phyloP scores from a whole-genome alignment of 2,113 vertebrate genomes.

The Zonotrichia leucophrys region DNA sequence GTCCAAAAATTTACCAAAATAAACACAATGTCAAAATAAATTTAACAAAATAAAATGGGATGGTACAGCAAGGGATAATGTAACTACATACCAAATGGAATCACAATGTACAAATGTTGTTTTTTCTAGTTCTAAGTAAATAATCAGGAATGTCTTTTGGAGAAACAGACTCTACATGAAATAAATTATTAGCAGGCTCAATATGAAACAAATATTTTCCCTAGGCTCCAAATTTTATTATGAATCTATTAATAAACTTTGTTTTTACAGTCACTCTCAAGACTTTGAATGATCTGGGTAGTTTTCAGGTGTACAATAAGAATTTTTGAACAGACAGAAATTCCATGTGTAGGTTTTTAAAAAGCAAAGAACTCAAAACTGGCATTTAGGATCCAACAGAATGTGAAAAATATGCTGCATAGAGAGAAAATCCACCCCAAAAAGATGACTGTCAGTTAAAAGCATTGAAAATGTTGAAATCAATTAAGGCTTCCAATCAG shows the following conservation, averaged over 20 bases:
- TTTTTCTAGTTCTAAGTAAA: background rate
- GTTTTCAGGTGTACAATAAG: background rate
- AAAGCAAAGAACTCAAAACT: background rate
- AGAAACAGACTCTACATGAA: background rate
- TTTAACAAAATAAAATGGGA: background rate
- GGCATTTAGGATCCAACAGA: background rate
- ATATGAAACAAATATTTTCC: background rate
- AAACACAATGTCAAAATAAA: background rate
- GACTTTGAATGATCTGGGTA: background rate
- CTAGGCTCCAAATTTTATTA: background rate
- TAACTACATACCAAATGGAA: background rate
- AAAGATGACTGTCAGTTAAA: background rate
- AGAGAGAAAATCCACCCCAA: rapidly evolving
- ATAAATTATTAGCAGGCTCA: background rate
- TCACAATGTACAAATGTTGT: background rate
- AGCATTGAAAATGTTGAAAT: background rate
- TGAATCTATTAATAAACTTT: background rate
- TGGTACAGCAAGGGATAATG: background rate
- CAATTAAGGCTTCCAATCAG: background rate
- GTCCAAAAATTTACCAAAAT: background rate
- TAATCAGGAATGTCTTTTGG: background rate
- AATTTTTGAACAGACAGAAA: background rate
- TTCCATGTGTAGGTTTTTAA: background rate
- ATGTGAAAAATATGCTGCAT: background rate
- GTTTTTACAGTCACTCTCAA: background rate